Conservation (phyloP, 2,797 vertebrate genomes). For the Parotocinclus haroldoi region DNA sequence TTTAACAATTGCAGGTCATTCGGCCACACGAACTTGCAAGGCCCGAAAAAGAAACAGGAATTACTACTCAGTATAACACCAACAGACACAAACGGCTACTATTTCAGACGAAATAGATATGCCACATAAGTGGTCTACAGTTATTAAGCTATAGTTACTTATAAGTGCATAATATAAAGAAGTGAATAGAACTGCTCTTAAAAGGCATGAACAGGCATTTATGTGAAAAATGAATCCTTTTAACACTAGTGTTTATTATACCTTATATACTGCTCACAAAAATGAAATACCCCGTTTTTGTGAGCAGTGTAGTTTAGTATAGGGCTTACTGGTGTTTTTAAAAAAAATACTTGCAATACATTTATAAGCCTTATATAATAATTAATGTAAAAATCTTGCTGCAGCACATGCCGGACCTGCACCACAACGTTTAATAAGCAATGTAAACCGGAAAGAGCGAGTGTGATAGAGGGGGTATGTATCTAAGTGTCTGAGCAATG, state of each 20-base stretch:
- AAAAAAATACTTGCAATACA: too few relatives aligned
- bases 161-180: too few relatives aligned
- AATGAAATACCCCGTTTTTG: too few relatives aligned
- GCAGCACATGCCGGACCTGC: neutral
- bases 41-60: slow-evolving; percentile 48
- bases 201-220: too few relatives aligned
- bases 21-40: slow-evolving; percentile 38
- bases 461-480: slow-evolving; percentile 20
- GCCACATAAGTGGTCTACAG: neutral
- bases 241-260: too few relatives aligned
- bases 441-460: slow-evolving; percentile 37
- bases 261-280: too few relatives aligned
- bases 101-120: neutral
- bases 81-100: neutral
- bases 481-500: slow-evolving; percentile 1
- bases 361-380: too few relatives aligned
- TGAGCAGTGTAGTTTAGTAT: too few relatives aligned
- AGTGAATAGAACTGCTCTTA: too few relatives aligned
- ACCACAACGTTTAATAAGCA: slow-evolving; percentile 15
- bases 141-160: neutral
- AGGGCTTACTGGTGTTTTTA: too few relatives aligned
- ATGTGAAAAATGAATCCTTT: too few relatives aligned
- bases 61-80: slow-evolving; percentile 41
- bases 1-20: slow-evolving; percentile 46
- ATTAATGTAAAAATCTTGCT: neutral